phyloP scores from a whole-genome alignment of 2,797 vertebrate genomes.

The Muraenolepis orangiensis region DNA sequence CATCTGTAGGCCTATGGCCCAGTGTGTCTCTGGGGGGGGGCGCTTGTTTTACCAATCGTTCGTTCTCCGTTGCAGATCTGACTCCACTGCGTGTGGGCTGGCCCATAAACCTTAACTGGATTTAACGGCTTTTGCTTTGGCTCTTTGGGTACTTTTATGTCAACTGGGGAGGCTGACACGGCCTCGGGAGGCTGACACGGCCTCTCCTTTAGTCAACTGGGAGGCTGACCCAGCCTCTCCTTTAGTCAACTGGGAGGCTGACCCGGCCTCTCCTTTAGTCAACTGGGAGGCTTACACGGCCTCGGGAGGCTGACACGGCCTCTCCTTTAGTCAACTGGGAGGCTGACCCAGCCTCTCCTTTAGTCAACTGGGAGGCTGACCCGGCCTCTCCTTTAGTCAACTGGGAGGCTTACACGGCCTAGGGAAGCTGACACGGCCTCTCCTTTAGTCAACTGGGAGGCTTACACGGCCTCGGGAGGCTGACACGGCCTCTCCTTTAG shows the following conservation, averaged over 20 bases:
- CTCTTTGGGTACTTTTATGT: constrained; percentile 24
- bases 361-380: no score
- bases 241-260: no score
- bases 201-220: constrained; percentile 11
- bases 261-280: constrained; percentile 11
- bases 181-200: no score
- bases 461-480: no score
- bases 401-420: not conserved
- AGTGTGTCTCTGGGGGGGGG: constrained; percentile 62
- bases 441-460: constrained; percentile 10
- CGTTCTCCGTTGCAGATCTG: constrained; percentile 53
- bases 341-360: no score
- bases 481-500: constrained; percentile 7
- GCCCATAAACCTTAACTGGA: constrained; percentile 50
- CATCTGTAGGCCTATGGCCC: constrained; percentile 60
- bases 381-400: constrained; percentile 11
- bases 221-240: not conserved
- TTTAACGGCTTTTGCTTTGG: constrained; percentile 50
- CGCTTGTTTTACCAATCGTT: constrained; percentile 64
- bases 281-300: not conserved
- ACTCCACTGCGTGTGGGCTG: constrained; percentile 59
- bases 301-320: not conserved
- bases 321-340: constrained; percentile 10
- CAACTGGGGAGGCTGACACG: constrained; percentile 3
- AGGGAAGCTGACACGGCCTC: not conserved